Conservation (phyloP, 2,888 invertebrate genomes). For the Lagria hirta region DNA sequence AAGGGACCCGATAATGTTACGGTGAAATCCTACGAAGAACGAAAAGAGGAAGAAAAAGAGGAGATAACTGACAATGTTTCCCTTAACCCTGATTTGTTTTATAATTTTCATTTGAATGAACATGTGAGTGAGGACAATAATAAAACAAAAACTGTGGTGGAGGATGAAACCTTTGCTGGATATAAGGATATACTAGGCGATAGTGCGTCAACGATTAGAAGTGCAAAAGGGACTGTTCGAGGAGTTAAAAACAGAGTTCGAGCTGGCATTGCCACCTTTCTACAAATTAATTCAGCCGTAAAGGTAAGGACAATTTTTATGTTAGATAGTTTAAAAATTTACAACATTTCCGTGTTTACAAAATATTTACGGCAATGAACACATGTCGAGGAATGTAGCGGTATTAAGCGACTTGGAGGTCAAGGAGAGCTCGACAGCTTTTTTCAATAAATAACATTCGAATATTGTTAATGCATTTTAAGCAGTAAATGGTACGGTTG, state of each 20-base stretch:
- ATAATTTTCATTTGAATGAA: constrained; percentile 81
- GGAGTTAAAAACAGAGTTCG: constrained; percentile 93
- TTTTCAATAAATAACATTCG: no score
- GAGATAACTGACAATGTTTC: constrained; percentile 57
- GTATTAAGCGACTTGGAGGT: no score
- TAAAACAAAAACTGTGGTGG: constrained; percentile 47
- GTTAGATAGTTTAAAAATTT: no score
- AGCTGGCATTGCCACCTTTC: constrained; percentile 93
- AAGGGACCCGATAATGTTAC: constrained; percentile 52
- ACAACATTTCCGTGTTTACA: no score
- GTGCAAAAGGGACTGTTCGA: constrained; percentile 89
- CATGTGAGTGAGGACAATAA: constrained; percentile 58
- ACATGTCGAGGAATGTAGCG: no score
- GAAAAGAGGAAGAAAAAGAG: constrained; percentile 56
- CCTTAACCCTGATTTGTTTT: constrained; percentile 77
- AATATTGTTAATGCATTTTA: no score
- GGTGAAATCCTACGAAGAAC: constrained; percentile 69
- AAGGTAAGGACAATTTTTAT: constrained; percentile 65
- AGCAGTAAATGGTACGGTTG: no score
- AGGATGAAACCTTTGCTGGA: constrained; percentile 75
- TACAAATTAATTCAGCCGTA: constrained; percentile 76
- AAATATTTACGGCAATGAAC: no score
- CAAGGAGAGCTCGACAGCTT: no score
- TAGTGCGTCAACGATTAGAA: constrained; percentile 76
- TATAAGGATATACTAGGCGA: constrained; percentile 70